A percentile compares a stretch with the other conserved stretches of the same genome.
Conservation (phyloP, 2,113 vertebrate genomes). For the Salminus brasiliensis region DNA sequence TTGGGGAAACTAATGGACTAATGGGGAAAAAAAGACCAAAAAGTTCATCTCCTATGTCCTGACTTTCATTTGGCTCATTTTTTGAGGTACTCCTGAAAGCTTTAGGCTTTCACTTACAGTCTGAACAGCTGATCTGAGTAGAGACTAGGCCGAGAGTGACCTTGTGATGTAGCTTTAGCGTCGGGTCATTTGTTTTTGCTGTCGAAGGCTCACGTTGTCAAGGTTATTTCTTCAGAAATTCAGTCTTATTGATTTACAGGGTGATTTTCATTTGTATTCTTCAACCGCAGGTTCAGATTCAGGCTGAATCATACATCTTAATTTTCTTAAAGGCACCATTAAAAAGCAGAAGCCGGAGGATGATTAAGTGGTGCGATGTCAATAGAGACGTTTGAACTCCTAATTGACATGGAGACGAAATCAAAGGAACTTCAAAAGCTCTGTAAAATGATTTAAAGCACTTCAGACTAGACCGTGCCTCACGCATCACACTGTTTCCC, state of each 20-base stretch:
- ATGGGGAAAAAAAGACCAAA: not conserved
- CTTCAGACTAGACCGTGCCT: not conserved
- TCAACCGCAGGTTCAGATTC: constrained; percentile 29
- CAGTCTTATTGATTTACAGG: not conserved
- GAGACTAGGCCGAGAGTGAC: not conserved
- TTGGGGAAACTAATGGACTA: too few species aligned
- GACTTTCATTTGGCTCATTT: not conserved
- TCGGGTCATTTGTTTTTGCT: constrained; percentile 9
- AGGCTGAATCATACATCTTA: constrained; percentile 3
- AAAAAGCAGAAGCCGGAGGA: constrained; percentile 15
- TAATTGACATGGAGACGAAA: constrained; percentile 28
- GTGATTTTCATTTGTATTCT: not conserved
- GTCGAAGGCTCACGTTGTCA: not conserved
- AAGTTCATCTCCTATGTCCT: not conserved
- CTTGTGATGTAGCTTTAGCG: not conserved
- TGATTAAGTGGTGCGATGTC: constrained; percentile 28
- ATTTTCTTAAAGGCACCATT: constrained; percentile 16
- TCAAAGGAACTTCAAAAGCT: constrained; percentile 16
- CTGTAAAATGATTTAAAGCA: constrained; percentile 34
- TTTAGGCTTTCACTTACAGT: too few species aligned
- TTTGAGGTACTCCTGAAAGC: not conserved
- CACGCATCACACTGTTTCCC: not conserved
- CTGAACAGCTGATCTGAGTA: too few species aligned
- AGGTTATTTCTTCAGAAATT: not conserved
- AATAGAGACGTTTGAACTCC: constrained; percentile 25